Evolutionary conservation across 2,888 invertebrate species (phyloP), one percentile per base, ranked within the genome.

Genomic region (Cerastis rubricosa): DNA sequence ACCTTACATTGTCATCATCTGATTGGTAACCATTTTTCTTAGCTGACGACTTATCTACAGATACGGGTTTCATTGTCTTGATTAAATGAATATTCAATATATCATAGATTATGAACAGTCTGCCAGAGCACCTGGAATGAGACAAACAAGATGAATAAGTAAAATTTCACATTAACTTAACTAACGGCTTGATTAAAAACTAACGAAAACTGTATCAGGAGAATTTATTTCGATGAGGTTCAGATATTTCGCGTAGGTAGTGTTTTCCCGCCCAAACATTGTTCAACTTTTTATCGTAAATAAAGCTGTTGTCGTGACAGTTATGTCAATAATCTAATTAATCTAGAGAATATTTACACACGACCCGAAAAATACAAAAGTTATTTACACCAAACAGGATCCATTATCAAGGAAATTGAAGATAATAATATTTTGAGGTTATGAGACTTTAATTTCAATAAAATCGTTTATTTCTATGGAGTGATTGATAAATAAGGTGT

Each of bases 1-100:
- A 96, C 72, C 94, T 91, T 17, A 96, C 87, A 87, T 92, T 94
- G 9, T 96, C 96, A 88, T 96, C 96, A 88, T 96, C 96, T n/a
- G 94, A 94, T 77, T 93, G 93, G 85, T 93, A 94, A 67, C 92
- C 93, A 92, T 94, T 95, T 85, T 90, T 95, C 65, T 90, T 94
- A 17, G 84, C 82, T 78, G 89, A 80, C 80, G 57, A 69, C 71
- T 91, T 94, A 40, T 91, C 89, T 59, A 78, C 73, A 70, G 90
- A 79, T 66, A 81, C 70, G 74, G 92, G 90, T 88, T 94, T 94
- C 94, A 95, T 95, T 80, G 83, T 91, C 61, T 76, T 71, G 71
- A 59, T 78, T 66, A 71, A 63, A 61, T 69, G 35, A 68, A 75
- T 73, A 75, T 68, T 72, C 22, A 61, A 22, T 65, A 45, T 35